These are phyloP conservation scores for Hippoglossus stenolepis DNA, from an alignment of 2,113 vertebrate genomes.

Conservation along the genomic window DNA sequence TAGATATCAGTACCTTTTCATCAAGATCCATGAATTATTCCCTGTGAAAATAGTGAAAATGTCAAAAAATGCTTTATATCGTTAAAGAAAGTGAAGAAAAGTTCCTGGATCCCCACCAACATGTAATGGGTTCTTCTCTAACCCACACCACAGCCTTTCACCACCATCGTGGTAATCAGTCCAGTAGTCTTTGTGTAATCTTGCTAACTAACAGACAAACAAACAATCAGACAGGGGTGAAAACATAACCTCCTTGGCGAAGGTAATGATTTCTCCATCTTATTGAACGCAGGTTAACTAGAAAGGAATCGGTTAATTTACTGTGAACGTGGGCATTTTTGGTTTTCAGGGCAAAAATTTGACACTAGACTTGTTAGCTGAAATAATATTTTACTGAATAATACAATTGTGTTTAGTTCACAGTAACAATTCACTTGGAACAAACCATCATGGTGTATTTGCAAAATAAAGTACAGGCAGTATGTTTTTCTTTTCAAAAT, in stretches of 20 bases:
- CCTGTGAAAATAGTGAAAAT: too few species aligned
- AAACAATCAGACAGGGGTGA: too few species aligned
- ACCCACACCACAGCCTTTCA: too few species aligned
- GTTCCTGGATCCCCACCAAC: too few species aligned
- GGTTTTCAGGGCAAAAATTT: slow-evolving; percentile 7
- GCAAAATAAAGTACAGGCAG: slow-evolving; percentile 49
- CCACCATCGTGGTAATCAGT: too few species aligned
- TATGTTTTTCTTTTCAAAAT: slow-evolving; percentile 25
- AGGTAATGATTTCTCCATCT: not conserved
- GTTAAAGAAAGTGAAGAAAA: too few species aligned
- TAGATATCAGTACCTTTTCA: too few species aligned
- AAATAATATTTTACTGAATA: slow-evolving; percentile 52
- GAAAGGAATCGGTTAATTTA: not conserved
- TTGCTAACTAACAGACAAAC: too few species aligned
- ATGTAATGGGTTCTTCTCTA: too few species aligned
- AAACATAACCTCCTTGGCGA: too few species aligned
- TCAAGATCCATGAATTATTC: not conserved
- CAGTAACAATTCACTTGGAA: slow-evolving; percentile 54
- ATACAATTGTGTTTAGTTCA: slow-evolving; percentile 55
- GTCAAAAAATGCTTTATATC: too few species aligned
- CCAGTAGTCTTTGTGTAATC: too few species aligned
- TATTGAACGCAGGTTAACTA: not conserved
- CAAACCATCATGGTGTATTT: slow-evolving; percentile 47
- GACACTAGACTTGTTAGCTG: slow-evolving; percentile 2
- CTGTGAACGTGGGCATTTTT: not conserved